Evolutionary conservation across 2,888 invertebrate species (phyloP), one percentile per base, ranked within the genome.

Genomic region (Pimpla rufipes): DNA sequence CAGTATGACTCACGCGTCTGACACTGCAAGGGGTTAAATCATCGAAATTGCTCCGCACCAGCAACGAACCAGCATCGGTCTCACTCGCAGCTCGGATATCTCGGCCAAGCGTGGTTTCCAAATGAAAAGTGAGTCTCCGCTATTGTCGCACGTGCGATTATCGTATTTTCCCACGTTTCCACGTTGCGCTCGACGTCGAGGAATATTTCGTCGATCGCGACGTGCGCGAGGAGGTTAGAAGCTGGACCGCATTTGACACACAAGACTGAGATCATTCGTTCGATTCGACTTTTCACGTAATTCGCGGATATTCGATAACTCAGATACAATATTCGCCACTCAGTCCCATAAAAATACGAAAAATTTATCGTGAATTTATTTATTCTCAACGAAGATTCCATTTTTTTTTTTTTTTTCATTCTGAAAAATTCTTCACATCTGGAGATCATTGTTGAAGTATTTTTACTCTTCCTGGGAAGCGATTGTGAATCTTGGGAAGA

Each of bases 81-180:
- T n/a, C 21, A 66, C 35, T 40, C 47, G 52, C 62, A 45, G 62
- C 45, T 57, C 47, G 67, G 59, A 70, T 70, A 40, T 66, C 42
- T 71, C 50, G 4, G 21, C 35, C 11, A 10, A 52, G 1, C 13
- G 5, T 81, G 67, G 18, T 55, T 81, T 81, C 4, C 81, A 85
- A 81, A 85, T 84, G 85, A 84, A 47, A 67, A 85, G 85, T 85
- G 18, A 85, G 85, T 79, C 6, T 16, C 2, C 13, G 45, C 37
- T n/a, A n/a, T n/a, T n/a, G n/a, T 67, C 18, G 11, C 50, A 59
- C 40, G 10, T 18, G 13, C n/a, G 11, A 21, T 47, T 13, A 8
- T 37, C 0, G 68, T 52, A 45, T 52, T 45, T 4, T 1, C 18
- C 10, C 13, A 23, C 8, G 7, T 29, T n/a, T 55, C 13, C 5